Base-by-base conservation (phyloP, 2,113 vertebrate species). In the Peromyscus californicus region DNA sequence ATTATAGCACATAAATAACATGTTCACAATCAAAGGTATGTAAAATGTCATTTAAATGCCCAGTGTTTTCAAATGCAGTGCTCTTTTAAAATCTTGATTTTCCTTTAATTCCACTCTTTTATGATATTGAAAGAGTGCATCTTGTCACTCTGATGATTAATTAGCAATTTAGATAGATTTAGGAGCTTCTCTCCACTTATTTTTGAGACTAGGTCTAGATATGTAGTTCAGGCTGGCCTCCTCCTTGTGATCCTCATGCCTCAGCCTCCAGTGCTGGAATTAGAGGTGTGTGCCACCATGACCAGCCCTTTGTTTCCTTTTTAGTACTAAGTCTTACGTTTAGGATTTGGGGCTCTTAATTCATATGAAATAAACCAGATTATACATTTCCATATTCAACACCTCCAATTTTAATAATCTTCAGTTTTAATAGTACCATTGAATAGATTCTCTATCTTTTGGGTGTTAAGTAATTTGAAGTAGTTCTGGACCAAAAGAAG, bases 301-400 rank as follows among this genome's bases (percentile, higher is more conserved):
- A 36, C 11, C 63, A 70, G 29, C 29, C 48, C 29, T 67, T 96
- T 94, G 29, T 93, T 87, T 91, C 51, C 54, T 86, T 91, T 89
- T 91, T 82, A 90, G 96, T 70, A 89, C 11, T 45, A 87, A 79
- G 29, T 94, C 75, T 78, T 93, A 67, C 11, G 42, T 21, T 92
- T 95, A 85, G 67, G 83, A 74, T 80, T 36, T 94, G 91, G 93
- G 88, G 45, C 59, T 95, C 42, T 95, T 83, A 94, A 89, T 88
- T 95, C 42, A 88, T 80, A 72, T 39, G 63, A 83, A 12, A 94
- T 89, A 90, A 96, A 13, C 36, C 22, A 61, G 76, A 17, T 76
- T 96, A 26, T 21, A 83, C 76, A 85, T 90, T 93, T 89, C 54
- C 42, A 33, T 61, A 89, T 83, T 11, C 80, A 75, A 61, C 87